Base-by-base conservation (phyloP, 1,140 invertebrate genomes). In the Cydia splendana region DNA sequence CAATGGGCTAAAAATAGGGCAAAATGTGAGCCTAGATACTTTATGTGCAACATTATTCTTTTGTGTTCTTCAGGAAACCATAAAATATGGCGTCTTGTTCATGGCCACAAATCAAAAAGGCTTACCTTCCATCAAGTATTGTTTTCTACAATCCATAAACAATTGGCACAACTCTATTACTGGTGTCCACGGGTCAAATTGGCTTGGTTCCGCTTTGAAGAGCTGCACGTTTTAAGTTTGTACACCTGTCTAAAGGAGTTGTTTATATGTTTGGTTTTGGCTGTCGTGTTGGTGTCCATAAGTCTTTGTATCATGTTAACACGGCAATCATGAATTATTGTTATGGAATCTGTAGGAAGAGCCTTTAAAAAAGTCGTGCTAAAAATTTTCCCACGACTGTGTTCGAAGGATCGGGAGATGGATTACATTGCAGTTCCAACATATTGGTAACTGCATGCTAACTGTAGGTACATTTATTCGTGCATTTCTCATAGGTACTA, bases 91-190 rank as follows among this genome's bases (percentile, higher is more conserved):
- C 80, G 79, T 82, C 77, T 85, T 82, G 78, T 82, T 82, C 81
- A 80, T 78, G 79, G 74, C 81, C 78, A 84, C 84, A 85, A 86
- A 86, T 86, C 83, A 85, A 82, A 81, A 82, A 79, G 79, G 82
- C 84, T 85, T 85, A 75, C 76, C 78, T 83, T 83, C 78, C 77
- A 80, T 79, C 76, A 76, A 69, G 75, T 75, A 81, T 75, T 38
- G 28, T 79, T 78, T 51, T 77, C 24, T 74, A 65, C 48, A 48
- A 0, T 15, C n/a, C 2, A n/a, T 12, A 62, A 75, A 42, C 20
- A 48, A 13, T 38, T 74, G 42, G 4, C 71, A 34, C 45, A 18
- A 74, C 30, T 75, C 78, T 73, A 73, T 6, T 3, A 12, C 2
- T 71, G 13, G 18, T 4, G n/a, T 2, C 30, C 71, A 73, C 62